Conservation (phyloP, 1,140 invertebrate species). For the Lasaia peninsularis region DNA sequence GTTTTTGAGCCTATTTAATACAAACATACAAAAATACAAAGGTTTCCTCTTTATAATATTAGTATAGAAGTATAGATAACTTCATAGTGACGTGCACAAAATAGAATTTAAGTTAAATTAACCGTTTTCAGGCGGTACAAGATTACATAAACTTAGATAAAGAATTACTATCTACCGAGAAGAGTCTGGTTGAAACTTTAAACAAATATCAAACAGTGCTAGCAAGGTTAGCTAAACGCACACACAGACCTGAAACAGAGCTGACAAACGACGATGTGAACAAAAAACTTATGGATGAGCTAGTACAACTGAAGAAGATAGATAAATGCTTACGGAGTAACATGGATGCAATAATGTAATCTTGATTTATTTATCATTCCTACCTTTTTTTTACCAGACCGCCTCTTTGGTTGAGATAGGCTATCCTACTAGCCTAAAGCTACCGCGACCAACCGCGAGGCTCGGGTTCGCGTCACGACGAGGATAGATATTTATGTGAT, state of each 20-base stretch:
- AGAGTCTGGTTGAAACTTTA: slow-evolving; percentile 45
- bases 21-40: too few species aligned
- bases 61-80: too few species aligned
- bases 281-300: slow-evolving; percentile 45
- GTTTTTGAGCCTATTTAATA: too few species aligned
- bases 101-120: too few species aligned
- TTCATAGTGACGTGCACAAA: too few species aligned
- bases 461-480: too few species aligned
- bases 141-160: slow-evolving; percentile 43
- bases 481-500: too few species aligned
- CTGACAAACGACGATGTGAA: slow-evolving; percentile 49
- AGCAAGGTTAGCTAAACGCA: slow-evolving; percentile 41
- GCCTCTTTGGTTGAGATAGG: too few species aligned
- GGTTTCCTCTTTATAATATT: too few species aligned
- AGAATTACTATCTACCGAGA: slow-evolving; percentile 43
- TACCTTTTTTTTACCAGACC: too few species aligned
- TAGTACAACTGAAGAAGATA: slow-evolving; percentile 40
- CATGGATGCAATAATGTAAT: slow-evolving; percentile 44
- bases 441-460: too few species aligned
- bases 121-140: slow-evolving; percentile 13
- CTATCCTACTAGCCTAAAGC: too few species aligned
- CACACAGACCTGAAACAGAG: slow-evolving; percentile 38
- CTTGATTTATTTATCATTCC: background rate
- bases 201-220: slow-evolving; percentile 42
- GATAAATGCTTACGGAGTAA: slow-evolving; percentile 43